Evolutionary conservation across 92 coral and sea anemone genomes (phyloP).

Genomic region (Parazoanthus swiftii): DNA sequence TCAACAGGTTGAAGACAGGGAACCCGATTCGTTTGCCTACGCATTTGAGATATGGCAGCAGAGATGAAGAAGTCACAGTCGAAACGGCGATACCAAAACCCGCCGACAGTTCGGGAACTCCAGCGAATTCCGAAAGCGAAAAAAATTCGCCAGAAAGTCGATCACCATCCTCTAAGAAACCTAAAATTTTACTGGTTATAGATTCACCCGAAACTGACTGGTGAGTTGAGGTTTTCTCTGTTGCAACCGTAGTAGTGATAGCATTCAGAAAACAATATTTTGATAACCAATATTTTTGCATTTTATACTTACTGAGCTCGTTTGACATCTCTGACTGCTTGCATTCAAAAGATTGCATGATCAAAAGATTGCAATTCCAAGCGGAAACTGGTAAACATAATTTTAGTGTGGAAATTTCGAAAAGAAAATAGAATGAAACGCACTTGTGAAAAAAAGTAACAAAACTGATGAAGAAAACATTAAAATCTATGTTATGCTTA

Average conservation of each 20-base stretch:
- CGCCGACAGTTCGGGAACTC: not conserved
- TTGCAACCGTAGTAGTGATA: not conserved
- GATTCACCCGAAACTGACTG: slow-evolving; percentile 95
- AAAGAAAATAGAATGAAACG: too few relatives aligned
- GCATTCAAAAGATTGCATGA: not conserved
- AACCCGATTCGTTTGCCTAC: slow-evolving; percentile 37
- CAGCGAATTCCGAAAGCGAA: slow-evolving; percentile 42
- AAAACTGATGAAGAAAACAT: not conserved
- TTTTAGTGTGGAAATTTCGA: too few relatives aligned
- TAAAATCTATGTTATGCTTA: not conserved
- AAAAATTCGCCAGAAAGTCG: slow-evolving; percentile 27
- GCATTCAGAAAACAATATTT: not conserved
- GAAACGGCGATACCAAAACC: not conserved
- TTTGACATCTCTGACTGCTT: not conserved
- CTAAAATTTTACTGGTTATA: slow-evolving; percentile 83
- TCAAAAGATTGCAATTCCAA: not conserved
- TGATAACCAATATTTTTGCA: not conserved
- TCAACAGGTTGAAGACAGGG: slow-evolving; percentile 39
- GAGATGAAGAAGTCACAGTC: slow-evolving; percentile 25
- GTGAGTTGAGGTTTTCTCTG: slow-evolving; percentile 50
- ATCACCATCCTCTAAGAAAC: slow-evolving; percentile 65
- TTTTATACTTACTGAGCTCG: not conserved
- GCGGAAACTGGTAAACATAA: not conserved
- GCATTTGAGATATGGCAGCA: slow-evolving; percentile 32
- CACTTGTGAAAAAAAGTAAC: not conserved